Evolutionary conservation across 2,113 vertebrate genomes (phyloP).

Genomic region (Malaclemys terrapin): DNA sequence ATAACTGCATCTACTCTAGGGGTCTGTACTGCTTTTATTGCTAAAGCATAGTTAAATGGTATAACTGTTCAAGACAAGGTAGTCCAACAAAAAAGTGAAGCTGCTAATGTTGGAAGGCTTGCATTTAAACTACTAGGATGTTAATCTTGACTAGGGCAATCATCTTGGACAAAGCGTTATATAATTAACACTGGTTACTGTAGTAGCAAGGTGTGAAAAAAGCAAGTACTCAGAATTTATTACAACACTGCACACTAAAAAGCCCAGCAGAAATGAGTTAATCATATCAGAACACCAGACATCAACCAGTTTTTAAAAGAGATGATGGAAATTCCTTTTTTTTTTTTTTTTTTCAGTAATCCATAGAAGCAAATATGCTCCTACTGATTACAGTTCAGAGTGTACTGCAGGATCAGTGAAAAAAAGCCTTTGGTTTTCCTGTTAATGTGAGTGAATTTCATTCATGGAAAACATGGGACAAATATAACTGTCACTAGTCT

Average conservation of each 20-base stretch:
- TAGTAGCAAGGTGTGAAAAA: not conserved
- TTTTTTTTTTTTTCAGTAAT: not conserved
- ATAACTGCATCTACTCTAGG: rapidly evolving
- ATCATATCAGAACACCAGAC: not conserved
- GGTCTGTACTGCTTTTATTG: not conserved
- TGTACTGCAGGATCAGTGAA: not conserved
- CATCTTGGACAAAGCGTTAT: not conserved
- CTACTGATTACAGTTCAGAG: not conserved
- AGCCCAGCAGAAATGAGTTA: not conserved
- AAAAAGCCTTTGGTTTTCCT: not conserved
- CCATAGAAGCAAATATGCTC: not conserved
- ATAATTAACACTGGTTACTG: not conserved
- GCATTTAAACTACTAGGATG: not conserved
- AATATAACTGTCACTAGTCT: not conserved
- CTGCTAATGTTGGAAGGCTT: not conserved
- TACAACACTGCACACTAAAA: not conserved
- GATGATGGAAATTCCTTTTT: not conserved
- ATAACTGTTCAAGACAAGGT: not conserved
- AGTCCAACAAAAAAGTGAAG: not conserved
- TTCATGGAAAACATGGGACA: not conserved
- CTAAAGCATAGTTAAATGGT: not conserved
- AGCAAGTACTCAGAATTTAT: rapidly evolving
- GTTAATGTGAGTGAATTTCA: not conserved
- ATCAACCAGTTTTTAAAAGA: not conserved
- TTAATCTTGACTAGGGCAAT: not conserved